These are phyloP conservation scores for Galerucella calmariensis DNA, from an alignment of 2,888 invertebrate species.

Conservation along the genomic window DNA sequence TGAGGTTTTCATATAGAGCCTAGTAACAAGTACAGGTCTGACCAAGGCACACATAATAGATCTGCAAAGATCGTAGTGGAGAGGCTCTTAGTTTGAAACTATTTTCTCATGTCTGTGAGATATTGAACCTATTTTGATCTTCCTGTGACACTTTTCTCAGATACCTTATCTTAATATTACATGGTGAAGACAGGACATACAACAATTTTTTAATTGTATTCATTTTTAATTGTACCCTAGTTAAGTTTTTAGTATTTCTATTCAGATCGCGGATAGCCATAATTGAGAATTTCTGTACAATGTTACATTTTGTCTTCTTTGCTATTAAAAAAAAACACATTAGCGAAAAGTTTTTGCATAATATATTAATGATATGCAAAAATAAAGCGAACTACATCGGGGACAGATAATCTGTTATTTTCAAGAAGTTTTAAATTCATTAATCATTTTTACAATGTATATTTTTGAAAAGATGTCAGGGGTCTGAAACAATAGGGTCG, in stretches of 20 bases:
- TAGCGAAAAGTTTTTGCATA: constrained; percentile 33
- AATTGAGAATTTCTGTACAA: constrained; percentile 18
- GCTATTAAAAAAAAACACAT: constrained; percentile 29
- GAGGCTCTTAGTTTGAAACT: no score
- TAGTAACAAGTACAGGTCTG: no score
- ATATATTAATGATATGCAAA: constrained; percentile 35
- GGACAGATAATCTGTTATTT: constrained; percentile 35
- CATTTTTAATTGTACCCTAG: background rate
- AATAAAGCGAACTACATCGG: constrained; percentile 31
- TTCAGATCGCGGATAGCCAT: background rate
- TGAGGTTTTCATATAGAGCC: no score
- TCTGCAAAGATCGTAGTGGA: no score
- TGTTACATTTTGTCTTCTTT: constrained; percentile 18
- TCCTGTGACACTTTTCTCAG: no score
- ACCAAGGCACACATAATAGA: no score
- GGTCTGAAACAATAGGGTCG: constrained; percentile 23
- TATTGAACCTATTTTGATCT: no score
- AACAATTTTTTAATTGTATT: no score
- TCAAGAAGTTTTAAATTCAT: constrained; percentile 33
- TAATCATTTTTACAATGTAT: constrained; percentile 32
- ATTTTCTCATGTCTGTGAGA: no score
- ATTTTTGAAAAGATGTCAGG: constrained; percentile 25
- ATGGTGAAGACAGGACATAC: no score
- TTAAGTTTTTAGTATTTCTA: background rate
- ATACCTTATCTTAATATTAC: no score